These are phyloP conservation scores for Menidia beryllina DNA, from an alignment of 2,113 vertebrate species.

Conservation along the genomic window DNA sequence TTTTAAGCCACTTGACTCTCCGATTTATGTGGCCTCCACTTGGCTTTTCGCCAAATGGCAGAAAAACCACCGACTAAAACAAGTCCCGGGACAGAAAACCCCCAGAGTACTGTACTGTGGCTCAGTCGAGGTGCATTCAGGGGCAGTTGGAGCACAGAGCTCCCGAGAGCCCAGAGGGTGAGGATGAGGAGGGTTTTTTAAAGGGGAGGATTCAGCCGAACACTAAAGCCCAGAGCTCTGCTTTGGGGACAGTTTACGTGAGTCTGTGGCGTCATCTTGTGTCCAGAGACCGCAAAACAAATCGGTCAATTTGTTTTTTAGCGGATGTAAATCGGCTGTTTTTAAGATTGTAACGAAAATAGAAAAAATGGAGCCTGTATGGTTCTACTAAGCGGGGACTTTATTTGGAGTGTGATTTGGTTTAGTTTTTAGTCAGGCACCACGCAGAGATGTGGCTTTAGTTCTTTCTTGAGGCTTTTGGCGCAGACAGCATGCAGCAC, in stretches of 20 bases:
- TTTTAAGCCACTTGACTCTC: slow-evolving; percentile 17
- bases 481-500: background rate
- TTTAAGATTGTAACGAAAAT: too few species aligned
- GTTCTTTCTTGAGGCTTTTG: background rate
- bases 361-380: too few species aligned
- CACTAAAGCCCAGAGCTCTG: background rate
- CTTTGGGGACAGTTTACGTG: too few species aligned
- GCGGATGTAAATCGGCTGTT: too few species aligned
- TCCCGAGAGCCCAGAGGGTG: background rate
- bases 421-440: too few species aligned
- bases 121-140: slow-evolving; percentile 39
- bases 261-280: slow-evolving; percentile 42
- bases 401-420: too few species aligned
- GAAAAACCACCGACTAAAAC: too few species aligned
- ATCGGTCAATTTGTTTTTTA: too few species aligned
- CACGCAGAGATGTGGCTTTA: too few species aligned
- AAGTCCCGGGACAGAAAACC: background rate
- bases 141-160: slow-evolving; percentile 29
- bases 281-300: background rate
- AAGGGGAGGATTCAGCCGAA: background rate
- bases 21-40: slow-evolving; percentile 34
- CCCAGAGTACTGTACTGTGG: background rate
- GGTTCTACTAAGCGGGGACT: too few species aligned
- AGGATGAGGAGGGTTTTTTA: background rate
- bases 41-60: slow-evolving; percentile 38